Conservation (phyloP, 1,140 invertebrate species). For the Sycophila sp. region DNA sequence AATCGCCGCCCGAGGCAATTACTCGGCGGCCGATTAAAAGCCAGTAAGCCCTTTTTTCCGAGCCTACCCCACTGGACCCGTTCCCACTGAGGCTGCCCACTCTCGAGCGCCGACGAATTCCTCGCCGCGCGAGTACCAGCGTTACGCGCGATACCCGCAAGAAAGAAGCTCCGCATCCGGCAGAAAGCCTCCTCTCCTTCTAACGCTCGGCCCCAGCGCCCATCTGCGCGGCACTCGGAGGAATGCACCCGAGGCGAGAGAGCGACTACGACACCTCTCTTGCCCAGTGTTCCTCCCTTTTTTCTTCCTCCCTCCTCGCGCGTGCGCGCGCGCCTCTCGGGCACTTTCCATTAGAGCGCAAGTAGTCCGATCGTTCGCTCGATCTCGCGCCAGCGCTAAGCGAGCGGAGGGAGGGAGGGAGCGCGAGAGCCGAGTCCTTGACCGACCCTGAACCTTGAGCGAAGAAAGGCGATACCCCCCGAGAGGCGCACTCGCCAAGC, state of each 20-base stretch:
- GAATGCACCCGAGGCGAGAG: not conserved
- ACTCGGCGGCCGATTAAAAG: too few relatives aligned
- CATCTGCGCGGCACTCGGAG: too few relatives aligned
- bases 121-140: too few relatives aligned
- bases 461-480: constrained; percentile 46
- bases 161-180: not conserved
- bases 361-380: constrained; percentile 45
- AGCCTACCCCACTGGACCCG: too few relatives aligned
- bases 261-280: too few relatives aligned
- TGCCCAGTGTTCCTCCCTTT: not conserved
- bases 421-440: constrained; percentile 57
- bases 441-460: constrained; percentile 59
- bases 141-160: too few relatives aligned
- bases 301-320: too few relatives aligned
- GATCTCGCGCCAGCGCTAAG: constrained; percentile 34
- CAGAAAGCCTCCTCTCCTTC: not conserved
- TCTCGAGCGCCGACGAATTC: too few relatives aligned
- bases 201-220: too few relatives aligned
- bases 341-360: constrained; percentile 25
- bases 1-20: too few relatives aligned
- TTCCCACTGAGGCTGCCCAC: too few relatives aligned
- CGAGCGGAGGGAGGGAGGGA: constrained; percentile 24
- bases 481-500: constrained; percentile 45
- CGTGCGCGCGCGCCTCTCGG: not conserved
- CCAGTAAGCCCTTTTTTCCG: too few relatives aligned